Base-by-base conservation (phyloP, 2,888 invertebrate species). In the Cabera pusaria region DNA sequence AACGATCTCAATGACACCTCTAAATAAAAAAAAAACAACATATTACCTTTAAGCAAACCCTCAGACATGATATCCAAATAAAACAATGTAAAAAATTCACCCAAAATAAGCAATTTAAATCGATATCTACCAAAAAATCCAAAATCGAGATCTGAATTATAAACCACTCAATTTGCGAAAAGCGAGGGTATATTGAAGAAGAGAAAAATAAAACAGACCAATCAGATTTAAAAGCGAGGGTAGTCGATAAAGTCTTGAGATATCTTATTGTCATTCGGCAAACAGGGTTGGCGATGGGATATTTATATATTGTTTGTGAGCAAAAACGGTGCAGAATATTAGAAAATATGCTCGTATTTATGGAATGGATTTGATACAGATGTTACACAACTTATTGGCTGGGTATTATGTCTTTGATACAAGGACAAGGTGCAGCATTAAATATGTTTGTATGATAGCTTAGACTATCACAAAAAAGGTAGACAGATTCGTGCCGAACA, bases 211-310 rank as follows among this genome's bases (percentile, higher is more conserved):
- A 56, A 59, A 59, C 58, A 59, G 52, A 58, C 56, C 62, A 63
- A 70, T 65, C 67, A 59, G 62, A 62, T 66, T 65, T 65, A 62
- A 65, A 63, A 64, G 66, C 60, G 56, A 52, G 63, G 58, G 49
- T 58, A 61, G 62, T 64, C 67, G 66, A 69, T 46, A 49, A 46
- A 49, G 16, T 35, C 31, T 59, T 59, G 52, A 59, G 59, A 56
- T 59, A 58, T 60, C 61, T 58, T 61, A 60, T 67, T 67, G 62
- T 64, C 62, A 59, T 64, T 62, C 60, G 18, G 33, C 39, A 50
- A 50, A 45, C 21, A 44, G 34, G 47, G 44, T 18, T 37, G 40
- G 10, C 34, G 12, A 8, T 25, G 7, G 12, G 16, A 29, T 24
- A 12, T 22, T 31, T 32, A 25, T 31, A 8, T 19, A 31, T 25